Percentiles rank a stretch among this genome's conserved stretches.
phyloP scores from a whole-genome alignment of 2,888 invertebrate genomes.

The Diarsia rubi region DNA sequence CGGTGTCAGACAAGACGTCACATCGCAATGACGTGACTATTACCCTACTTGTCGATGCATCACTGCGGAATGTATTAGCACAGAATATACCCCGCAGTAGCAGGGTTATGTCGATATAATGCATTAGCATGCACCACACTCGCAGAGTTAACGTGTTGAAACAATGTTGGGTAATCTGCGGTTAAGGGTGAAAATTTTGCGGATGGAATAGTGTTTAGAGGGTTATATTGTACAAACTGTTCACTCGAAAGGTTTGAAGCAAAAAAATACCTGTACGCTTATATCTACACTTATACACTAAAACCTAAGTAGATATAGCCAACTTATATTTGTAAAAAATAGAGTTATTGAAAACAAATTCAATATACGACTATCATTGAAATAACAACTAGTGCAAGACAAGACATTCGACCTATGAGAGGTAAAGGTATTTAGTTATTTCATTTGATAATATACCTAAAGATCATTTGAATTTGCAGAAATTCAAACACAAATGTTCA shows the following conservation, averaged over 20 bases:
- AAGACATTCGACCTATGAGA: not conserved
- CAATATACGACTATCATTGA: not conserved
- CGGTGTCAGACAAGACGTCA: constrained; percentile 42
- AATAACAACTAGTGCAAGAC: not conserved
- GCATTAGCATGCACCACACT: not conserved
- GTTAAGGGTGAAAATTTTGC: not conserved
- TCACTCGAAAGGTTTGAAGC: not conserved
- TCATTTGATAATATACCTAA: not conserved
- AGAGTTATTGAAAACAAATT: not conserved
- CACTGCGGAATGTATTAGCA: constrained; percentile 37
- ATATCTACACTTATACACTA: too few relatives aligned
- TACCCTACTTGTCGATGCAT: constrained; percentile 53
- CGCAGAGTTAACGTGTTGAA: not conserved
- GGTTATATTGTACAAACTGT: not conserved
- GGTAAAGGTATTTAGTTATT: not conserved
- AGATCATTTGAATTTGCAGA: not conserved
- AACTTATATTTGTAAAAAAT: not conserved
- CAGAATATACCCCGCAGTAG: constrained; percentile 14
- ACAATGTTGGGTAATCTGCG: constrained; percentile 21
- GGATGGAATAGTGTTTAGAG: not conserved
- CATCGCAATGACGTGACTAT: constrained; percentile 45
- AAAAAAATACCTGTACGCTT: not conserved
- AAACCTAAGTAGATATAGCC: not conserved
- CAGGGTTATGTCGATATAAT: not conserved
- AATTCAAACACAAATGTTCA: not conserved